phyloP scores from a whole-genome alignment of 2,113 vertebrate species.

The Clarias magur region DNA sequence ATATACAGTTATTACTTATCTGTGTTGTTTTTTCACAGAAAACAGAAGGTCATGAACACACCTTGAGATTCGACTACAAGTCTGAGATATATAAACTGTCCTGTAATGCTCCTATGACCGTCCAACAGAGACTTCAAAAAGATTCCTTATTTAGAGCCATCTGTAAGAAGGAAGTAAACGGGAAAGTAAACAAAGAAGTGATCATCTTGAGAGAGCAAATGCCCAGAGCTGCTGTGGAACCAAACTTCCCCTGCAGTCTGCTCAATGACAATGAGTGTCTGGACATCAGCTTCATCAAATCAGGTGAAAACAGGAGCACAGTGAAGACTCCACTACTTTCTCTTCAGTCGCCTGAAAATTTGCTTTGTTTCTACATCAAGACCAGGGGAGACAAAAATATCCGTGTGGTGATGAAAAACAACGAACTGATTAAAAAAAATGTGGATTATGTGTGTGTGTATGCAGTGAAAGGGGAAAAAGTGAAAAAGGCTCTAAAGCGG shows the following conservation, averaged over 20 bases:
- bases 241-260: conserved; percentile 45
- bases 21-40: conserved; percentile 19
- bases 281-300: conserved; percentile 31
- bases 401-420: background rate
- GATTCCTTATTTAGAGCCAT: background rate
- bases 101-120: conserved; percentile 14
- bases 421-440: background rate
- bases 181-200: background rate
- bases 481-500: conserved; percentile 21
- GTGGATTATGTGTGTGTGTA: conserved; percentile 46
- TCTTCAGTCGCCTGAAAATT: background rate
- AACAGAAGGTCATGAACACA: background rate
- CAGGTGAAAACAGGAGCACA: fast-evolving
- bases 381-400: conserved; percentile 12
- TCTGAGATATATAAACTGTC: fast-evolving
- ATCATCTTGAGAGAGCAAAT: conserved; percentile 13
- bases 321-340: no score
- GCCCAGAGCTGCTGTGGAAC: background rate
- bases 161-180: background rate
- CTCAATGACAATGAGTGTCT: conserved; percentile 31
- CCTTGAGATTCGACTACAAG: conserved; percentile 1
- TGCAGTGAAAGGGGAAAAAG: conserved; percentile 17
- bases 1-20: no score
- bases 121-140: conserved; percentile 21
- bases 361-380: conserved; percentile 39